Base-by-base conservation (phyloP, 1,140 invertebrate species). In the Aphelinus certus region DNA sequence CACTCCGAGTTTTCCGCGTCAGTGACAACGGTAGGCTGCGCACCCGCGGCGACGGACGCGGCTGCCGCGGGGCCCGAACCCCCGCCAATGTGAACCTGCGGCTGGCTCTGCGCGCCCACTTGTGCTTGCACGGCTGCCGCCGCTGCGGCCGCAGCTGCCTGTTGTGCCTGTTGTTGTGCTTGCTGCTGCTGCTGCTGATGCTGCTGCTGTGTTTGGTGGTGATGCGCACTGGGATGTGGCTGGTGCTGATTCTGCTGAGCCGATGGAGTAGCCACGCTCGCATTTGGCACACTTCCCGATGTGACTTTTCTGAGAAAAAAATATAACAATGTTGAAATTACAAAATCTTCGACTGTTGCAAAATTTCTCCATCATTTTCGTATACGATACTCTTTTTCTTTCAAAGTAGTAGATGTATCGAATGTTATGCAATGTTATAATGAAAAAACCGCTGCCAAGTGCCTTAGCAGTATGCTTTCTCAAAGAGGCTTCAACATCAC, bases 1-100 rank as follows among this genome's bases (percentile, higher is more conserved):
- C 95, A 96, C 79, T 95, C 94, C 43, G 88, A 86, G 83, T 89
- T 89, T 71, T 91, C 90, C 7, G 86, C 47, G 68, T 89, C 85
- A 48, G 86, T 86, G 55, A 90, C 86, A 56, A 88, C 81, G 3
- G 86, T 80, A 7, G 86, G 81, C 48, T 80, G 78, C 6, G 81
- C 76, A 51, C 82, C 80, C 9, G 80, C 78, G 5, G 83, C 78
- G 9, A 83, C 81, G 6, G 83, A 80, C 3, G 84, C 79, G 2
- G 84, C 82, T 3, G 60, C 47, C 9, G 51, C 51, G 9, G 51
- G 26, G 26, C 26, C 26, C 42, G 61, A 5, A 47, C 46, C n/a
- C 42, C 6, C 46, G 42, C 3, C 42, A 63, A 7, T 9, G 26
- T 26, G 26, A 26, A 26, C 26, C 26, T 9, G 67, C 7, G 1